phyloP scores from a whole-genome alignment of 2,888 invertebrate species.

The Disparrhopalites patrizii region DNA sequence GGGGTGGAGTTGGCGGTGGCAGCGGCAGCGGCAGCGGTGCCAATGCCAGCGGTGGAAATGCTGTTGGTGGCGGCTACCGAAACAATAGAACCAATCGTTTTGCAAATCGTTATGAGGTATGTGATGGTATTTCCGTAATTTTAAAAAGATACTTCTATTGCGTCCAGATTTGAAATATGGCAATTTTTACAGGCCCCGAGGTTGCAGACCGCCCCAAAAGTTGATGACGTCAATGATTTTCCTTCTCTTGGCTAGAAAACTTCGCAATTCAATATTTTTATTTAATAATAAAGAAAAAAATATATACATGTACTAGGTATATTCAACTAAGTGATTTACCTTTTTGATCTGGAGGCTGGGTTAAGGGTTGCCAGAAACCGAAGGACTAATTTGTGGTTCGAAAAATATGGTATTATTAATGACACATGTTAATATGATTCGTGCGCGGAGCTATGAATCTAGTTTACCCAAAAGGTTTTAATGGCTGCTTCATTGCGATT shows the following conservation, averaged over 20 bases:
- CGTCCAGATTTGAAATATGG: too few species aligned
- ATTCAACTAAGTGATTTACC: conserved; percentile 19
- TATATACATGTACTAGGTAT: conserved; percentile 22
- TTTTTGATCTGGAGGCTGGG: conserved; percentile 28
- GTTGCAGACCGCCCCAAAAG: conserved; percentile 64
- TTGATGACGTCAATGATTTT: conserved; percentile 93
- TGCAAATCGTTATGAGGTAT: conserved; percentile 46
- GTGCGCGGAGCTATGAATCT: conserved; percentile 1
- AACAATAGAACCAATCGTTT: conserved; percentile 32
- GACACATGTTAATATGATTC: conserved; percentile 6
- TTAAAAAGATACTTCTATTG: too few species aligned
- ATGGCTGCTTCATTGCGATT: not conserved
- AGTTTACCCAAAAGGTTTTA: conserved; percentile 10
- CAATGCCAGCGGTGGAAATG: not conserved
- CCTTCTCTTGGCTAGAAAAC: conserved; percentile 72
- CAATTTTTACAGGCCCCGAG: conserved; percentile 26
- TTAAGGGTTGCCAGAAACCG: conserved; percentile 22
- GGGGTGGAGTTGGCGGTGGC: conserved; percentile 43
- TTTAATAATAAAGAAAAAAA: conserved; percentile 25
- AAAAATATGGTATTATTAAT: not conserved
- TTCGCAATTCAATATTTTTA: conserved; percentile 28
- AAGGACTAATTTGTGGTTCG: conserved; percentile 10
- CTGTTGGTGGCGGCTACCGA: conserved; percentile 15
- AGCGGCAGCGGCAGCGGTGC: conserved; percentile 30
- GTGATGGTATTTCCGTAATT: conserved; percentile 4